These are phyloP conservation scores for Peromyscus melanophrys DNA, from an alignment of 2,797 vertebrate species.

Conservation along the genomic window DNA sequence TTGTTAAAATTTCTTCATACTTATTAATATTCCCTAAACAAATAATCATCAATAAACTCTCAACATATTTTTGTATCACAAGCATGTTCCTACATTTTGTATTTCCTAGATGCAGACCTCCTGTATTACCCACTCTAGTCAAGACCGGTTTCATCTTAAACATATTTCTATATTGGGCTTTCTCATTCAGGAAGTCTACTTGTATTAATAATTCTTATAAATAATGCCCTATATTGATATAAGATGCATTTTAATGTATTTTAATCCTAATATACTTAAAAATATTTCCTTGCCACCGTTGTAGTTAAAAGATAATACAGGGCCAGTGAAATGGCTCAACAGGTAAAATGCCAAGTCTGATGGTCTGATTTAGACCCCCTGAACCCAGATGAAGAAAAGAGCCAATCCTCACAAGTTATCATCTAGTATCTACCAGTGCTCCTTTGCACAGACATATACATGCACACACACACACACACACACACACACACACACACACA, in stretches of 20 bases:
- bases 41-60: neutral
- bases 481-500: no score
- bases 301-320: neutral
- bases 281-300: neutral
- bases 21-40: neutral
- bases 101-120: neutral
- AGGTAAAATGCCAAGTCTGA: neutral
- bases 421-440: neutral
- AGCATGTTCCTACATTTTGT: neutral
- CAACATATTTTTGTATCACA: neutral
- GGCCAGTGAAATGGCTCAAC: neutral
- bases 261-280: constrained; percentile 11
- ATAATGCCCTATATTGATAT: neutral
- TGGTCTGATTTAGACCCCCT: neutral
- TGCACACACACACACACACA: no score
- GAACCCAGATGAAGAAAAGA: neutral
- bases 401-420: neutral
- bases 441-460: no score
- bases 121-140: neutral
- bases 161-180: neutral
- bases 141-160: neutral
- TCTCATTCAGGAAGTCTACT: neutral
- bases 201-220: constrained; percentile 37
- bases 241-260: neutral
- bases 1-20: neutral